Evolutionary conservation across 2,888 invertebrate species (phyloP).

Genomic region (Cyclophora albipunctata): DNA sequence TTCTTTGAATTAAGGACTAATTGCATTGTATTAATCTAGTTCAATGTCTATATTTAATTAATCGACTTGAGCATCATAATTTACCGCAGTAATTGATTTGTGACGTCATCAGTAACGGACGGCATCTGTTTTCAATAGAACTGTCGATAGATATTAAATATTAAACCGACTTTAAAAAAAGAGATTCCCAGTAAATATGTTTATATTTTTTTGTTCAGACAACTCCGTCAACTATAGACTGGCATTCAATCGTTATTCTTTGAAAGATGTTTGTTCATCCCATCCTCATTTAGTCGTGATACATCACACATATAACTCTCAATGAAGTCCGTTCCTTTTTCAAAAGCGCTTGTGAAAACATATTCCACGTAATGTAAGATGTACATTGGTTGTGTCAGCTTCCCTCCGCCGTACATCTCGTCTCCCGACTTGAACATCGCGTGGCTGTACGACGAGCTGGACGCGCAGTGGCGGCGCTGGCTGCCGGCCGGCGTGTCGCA

Average conservation of each 20-base stretch:
- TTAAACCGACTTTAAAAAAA: neutral
- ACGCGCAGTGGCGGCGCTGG: slow-evolving; percentile 94
- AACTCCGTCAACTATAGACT: too few species aligned
- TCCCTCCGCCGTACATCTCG: slow-evolving; percentile 90
- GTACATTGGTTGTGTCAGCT: slow-evolving; percentile 70
- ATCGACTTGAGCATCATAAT: neutral
- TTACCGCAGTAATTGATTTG: neutral
- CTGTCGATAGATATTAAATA: neutral
- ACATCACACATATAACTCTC: too few species aligned
- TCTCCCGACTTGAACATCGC: slow-evolving; percentile 87
- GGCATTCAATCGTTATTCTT: too few species aligned
- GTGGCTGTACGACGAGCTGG: slow-evolving; percentile 94
- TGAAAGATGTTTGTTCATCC: too few species aligned
- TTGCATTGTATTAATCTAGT: neutral
- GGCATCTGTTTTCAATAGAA: neutral
- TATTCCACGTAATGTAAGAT: too few species aligned
- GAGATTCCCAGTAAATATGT: too few species aligned
- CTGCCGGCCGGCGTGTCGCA: slow-evolving; percentile 90
- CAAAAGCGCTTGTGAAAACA: too few species aligned
- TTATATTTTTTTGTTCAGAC: too few species aligned
- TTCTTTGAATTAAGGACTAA: neutral
- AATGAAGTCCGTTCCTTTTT: too few species aligned
- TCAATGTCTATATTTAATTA: neutral
- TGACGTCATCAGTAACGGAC: too few species aligned
- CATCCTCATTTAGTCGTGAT: too few species aligned